phyloP scores from a whole-genome alignment of 2,113 vertebrate species.

The Turnix velox region DNA sequence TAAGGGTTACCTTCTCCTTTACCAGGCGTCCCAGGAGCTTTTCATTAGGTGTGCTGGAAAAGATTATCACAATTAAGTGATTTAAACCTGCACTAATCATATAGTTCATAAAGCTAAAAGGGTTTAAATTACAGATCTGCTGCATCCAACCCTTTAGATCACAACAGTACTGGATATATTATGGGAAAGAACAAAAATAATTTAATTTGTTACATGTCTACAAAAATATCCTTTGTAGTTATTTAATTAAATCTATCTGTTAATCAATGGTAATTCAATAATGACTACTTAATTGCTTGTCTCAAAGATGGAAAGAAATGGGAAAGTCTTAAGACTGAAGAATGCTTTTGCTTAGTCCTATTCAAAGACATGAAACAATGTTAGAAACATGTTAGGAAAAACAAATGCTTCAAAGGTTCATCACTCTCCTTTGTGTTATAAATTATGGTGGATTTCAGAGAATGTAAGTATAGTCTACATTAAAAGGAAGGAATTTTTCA shows the following conservation, averaged over 20 bases:
- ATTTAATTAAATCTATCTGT: not conserved
- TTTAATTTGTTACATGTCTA: not conserved
- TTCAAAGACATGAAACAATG: not conserved
- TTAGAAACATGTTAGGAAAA: too few relatives aligned
- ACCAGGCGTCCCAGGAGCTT: slow-evolving; percentile 95
- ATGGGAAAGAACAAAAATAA: not conserved
- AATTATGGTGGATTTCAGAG: not conserved
- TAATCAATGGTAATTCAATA: not conserved
- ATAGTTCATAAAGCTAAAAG: not conserved
- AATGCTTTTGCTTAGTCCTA: not conserved
- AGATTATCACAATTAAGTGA: not conserved
- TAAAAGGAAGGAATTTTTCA: not conserved
- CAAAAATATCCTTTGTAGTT: not conserved
- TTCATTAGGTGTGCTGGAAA: slow-evolving; percentile 92
- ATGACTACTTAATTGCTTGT: not conserved
- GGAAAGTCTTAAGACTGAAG: not conserved
- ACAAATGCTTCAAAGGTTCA: not conserved
- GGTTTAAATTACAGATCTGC: not conserved
- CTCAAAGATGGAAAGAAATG: not conserved
- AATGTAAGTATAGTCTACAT: rapidly evolving
- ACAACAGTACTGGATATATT: not conserved
- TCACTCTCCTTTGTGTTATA: not conserved
- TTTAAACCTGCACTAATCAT: not conserved
- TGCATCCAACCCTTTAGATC: not conserved
- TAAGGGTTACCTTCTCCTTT: slow-evolving; percentile 89